Conservation (phyloP, 2,113 vertebrate genomes). For the Eolophus roseicapilla region DNA sequence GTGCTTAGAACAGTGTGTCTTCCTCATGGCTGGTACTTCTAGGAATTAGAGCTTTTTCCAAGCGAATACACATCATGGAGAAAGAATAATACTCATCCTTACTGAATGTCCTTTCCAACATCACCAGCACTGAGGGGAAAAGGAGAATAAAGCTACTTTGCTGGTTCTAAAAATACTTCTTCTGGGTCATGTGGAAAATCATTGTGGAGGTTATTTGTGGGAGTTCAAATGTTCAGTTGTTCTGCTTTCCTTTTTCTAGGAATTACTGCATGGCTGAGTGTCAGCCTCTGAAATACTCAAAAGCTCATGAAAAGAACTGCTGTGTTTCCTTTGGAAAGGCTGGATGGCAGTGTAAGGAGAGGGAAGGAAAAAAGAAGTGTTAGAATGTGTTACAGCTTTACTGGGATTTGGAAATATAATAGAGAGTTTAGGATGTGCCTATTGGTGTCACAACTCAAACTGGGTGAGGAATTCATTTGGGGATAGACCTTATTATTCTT, state of each 20-base stretch:
- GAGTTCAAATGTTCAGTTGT: slow-evolving; percentile 64
- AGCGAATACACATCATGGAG: neutral
- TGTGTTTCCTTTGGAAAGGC: slow-evolving; percentile 67
- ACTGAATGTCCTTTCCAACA: slow-evolving; percentile 12
- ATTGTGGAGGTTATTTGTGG: slow-evolving; percentile 35
- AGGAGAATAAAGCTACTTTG: slow-evolving; percentile 23
- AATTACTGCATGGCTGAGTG: slow-evolving; percentile 41
- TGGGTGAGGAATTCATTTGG: neutral
- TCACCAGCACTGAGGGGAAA: slow-evolving; percentile 26
- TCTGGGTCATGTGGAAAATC: slow-evolving; percentile 59
- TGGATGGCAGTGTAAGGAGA: slow-evolving; percentile 5
- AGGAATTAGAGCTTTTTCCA: slow-evolving; percentile 51
- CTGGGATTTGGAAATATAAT: neutral
- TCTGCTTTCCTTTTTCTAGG: slow-evolving; percentile 62
- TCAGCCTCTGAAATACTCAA: slow-evolving; percentile 21
- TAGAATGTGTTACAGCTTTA: slow-evolving; percentile 33
- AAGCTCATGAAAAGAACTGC: slow-evolving; percentile 51
- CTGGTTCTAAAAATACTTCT: slow-evolving; percentile 58
- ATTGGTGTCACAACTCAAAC: neutral
- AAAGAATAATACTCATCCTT: slow-evolving; percentile 36
- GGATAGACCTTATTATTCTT: neutral
- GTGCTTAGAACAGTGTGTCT: slow-evolving; percentile 34
- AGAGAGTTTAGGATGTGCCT: neutral
- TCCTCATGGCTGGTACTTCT: slow-evolving; percentile 37
- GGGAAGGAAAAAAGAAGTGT: neutral